Conservation (phyloP, 64 coral and sea anemone species). For the Hydrozoanthus tunicans region DNA sequence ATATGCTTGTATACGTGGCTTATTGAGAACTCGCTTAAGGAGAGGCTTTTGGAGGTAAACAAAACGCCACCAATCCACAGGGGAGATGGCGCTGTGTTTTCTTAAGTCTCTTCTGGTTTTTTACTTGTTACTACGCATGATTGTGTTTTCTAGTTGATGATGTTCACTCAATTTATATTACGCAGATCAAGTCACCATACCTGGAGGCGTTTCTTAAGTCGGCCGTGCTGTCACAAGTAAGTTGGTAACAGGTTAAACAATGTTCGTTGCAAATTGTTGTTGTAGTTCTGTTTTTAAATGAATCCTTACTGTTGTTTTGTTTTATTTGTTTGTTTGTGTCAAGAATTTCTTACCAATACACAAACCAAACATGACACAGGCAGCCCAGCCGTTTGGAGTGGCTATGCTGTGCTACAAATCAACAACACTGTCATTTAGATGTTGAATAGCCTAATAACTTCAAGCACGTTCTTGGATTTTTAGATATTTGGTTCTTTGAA, state of each 20-base stretch:
- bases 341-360: neutral
- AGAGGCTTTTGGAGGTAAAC: conserved; percentile 82
- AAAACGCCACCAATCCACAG: too few relatives aligned
- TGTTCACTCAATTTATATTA: neutral
- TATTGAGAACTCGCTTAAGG: conserved; percentile 91
- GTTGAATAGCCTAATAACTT: too few relatives aligned
- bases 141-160: neutral
- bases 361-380: neutral
- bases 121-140: neutral
- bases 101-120: neutral
- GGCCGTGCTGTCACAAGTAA: conserved; percentile 10
- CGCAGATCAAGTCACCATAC: conserved; percentile 77
- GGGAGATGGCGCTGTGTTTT: neutral
- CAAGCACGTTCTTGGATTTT: too few relatives aligned
- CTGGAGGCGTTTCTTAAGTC: conserved; percentile 77
- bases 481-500: too few relatives aligned
- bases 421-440: too few relatives aligned
- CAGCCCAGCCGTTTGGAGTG: neutral
- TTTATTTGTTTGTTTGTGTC: too few relatives aligned
- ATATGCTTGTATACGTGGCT: conserved; percentile 89
- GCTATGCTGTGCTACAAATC: too few relatives aligned
- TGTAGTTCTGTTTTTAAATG: too few relatives aligned
- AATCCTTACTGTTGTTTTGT: too few relatives aligned
- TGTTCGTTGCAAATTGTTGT: too few relatives aligned
- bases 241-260: neutral